Evolutionary conservation across 2,113 vertebrate species (phyloP), one percentile per base, ranked within the genome.

Genomic region (Plectropomus leopardus): DNA sequence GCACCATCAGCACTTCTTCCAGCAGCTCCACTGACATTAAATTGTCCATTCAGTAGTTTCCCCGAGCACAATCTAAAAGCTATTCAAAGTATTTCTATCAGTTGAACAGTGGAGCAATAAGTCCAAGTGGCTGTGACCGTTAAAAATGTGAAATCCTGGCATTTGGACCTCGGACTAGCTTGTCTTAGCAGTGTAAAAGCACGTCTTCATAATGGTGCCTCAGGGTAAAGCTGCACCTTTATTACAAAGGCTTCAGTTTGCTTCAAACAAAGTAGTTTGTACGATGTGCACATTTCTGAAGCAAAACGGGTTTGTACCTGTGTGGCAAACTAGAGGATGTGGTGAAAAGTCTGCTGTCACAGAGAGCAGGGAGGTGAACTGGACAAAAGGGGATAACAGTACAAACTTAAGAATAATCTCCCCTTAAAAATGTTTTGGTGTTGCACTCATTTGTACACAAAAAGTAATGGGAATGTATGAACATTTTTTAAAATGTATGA

Each of bases 1-100:
- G 92, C 92, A 83, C 84, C 70, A 88, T 94, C 94, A 94, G 93
- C 92, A 92, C 77, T 89, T 92, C 85, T 79, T 87, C 73, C 80
- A 72, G 89, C 71, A 48, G 88, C 92, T 87, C 83, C 89, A 66
- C 79, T 90, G 88, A 92, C 88, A 91, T 91, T 90, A 93, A 93
- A 93, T 92, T 90, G 89, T 90, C 90, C 91, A 84, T 90, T 89
- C 86, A 88, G 91, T 91, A 76, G 75, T 93, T 88, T 84, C 76
- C 84, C 85, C 70, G 24, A 66, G 80, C 87, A 88, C 84, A 87
- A 82, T 87, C 76, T 82, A 55, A 82, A 81, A 87, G 85, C 82
- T 82, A 65, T 88, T 89, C 81, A 70, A 69, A 86, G 78, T 83
- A 40, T 85, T 84, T 88, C 80, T 78, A 70, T 84, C 78, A 82